Percentiles rank a stretch among this genome's conserved stretches.
These are phyloP conservation scores for Meta bourneti DNA, from an alignment of 2,888 invertebrate genomes.

Conservation along the genomic window DNA sequence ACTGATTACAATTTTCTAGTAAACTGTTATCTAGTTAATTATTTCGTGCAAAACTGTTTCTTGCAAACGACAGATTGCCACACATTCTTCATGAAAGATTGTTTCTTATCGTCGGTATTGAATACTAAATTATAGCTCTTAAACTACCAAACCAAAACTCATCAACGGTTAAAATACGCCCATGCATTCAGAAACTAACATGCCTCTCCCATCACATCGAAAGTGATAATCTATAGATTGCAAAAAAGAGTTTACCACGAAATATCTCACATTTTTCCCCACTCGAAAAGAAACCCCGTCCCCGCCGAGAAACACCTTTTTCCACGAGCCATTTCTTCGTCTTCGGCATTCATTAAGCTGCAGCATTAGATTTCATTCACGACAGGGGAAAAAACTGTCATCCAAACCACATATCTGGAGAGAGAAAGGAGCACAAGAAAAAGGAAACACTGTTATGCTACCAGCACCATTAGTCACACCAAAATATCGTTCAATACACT, in stretches of 20 bases:
- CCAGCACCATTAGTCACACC: slow-evolving; percentile 29
- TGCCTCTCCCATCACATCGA: too few species aligned
- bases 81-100: too few species aligned
- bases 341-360: slow-evolving; percentile 37
- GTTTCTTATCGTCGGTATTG: too few species aligned
- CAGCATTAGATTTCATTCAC: slow-evolving; percentile 38
- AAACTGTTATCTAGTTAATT: too few species aligned
- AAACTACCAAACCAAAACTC: not conserved
- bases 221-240: not conserved
- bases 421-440: not conserved
- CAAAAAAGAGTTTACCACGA: not conserved
- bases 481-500: slow-evolving; percentile 31
- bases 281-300: not conserved
- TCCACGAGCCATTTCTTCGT: not conserved
- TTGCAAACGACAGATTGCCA: too few species aligned
- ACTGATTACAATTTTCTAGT: too few species aligned
- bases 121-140: too few species aligned
- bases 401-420: slow-evolving; percentile 8
- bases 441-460: slow-evolving; percentile 14
- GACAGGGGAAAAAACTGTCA: not conserved
- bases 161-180: not conserved
- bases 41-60: too few species aligned
- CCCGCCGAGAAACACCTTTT: not conserved
- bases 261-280: not conserved
- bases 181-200: too few species aligned